Percentiles rank a stretch among this genome's conserved stretches.
These are phyloP conservation scores for Muschampia plurimacula DNA, from an alignment of 2,888 invertebrate species.

Conservation along the genomic window DNA sequence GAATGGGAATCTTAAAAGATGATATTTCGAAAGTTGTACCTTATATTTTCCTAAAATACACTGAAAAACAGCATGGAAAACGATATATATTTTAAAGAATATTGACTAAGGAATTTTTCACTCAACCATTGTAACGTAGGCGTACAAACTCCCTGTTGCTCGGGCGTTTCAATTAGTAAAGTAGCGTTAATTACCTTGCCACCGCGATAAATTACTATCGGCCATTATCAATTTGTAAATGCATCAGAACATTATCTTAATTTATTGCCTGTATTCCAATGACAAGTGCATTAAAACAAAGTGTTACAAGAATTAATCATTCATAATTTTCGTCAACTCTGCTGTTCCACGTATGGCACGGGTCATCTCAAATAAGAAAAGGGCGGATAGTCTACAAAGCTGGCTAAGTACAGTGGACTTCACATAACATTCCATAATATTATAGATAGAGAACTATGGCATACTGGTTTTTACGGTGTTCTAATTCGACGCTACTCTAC, in stretches of 20 bases:
- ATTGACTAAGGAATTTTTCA: background rate
- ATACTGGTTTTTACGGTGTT: too few species aligned
- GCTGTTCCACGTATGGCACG: too few species aligned
- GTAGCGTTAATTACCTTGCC: constrained; percentile 25
- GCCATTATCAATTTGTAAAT: constrained; percentile 30
- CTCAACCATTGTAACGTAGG: background rate
- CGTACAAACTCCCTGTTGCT: constrained; percentile 12
- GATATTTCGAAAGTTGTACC: too few species aligned
- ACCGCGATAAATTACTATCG: constrained; percentile 26
- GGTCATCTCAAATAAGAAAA: background rate
- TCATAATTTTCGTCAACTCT: background rate
- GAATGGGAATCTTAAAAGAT: too few species aligned
- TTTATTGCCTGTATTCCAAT: background rate
- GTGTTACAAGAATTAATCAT: background rate
- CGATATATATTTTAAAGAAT: background rate
- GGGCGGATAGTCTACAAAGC: background rate
- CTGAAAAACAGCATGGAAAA: too few species aligned
- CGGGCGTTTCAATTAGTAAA: constrained; percentile 34
- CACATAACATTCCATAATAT: too few species aligned
- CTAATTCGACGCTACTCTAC: too few species aligned
- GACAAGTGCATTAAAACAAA: background rate
- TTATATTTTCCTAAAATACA: too few species aligned
- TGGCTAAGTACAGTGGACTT: too few species aligned
- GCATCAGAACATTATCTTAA: constrained; percentile 30
- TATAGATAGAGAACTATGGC: too few species aligned